Percentiles rank a stretch among this genome's conserved stretches.
phyloP scores from a whole-genome alignment of 2,113 vertebrate genomes.

The Stictonetta naevosa region DNA sequence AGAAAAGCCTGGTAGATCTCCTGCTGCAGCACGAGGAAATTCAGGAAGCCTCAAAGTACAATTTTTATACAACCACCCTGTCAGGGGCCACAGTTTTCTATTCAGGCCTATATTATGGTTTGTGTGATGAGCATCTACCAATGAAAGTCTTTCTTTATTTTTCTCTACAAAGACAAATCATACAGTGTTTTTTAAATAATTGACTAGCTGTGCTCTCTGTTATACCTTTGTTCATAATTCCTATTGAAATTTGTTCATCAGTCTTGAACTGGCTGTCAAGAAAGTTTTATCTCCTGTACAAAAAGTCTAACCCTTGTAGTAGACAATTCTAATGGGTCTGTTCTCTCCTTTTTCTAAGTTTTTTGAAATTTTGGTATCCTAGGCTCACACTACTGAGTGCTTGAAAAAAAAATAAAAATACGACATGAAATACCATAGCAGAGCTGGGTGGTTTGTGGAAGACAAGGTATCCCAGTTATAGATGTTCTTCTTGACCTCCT shows the following conservation, averaged over 20 bases:
- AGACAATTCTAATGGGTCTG: background rate
- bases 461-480: background rate
- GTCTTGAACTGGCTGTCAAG: background rate
- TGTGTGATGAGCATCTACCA: background rate
- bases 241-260: slow-evolving; percentile 5
- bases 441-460: background rate
- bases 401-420: background rate
- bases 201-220: background rate
- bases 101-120: background rate
- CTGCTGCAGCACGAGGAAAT: background rate
- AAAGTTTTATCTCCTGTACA: slow-evolving; percentile 7
- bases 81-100: background rate
- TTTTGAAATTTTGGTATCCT: background rate
- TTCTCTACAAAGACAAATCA: background rate
- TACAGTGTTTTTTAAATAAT: background rate
- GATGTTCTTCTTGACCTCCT: background rate
- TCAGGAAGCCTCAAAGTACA: background rate
- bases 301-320: background rate
- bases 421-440: background rate
- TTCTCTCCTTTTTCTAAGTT: background rate
- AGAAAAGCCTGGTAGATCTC: background rate
- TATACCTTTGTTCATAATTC: slow-evolving; percentile 12
- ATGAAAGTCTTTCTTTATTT: background rate
- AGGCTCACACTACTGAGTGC: background rate
- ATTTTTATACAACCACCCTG: background rate